These are phyloP conservation scores for Brachionus angularis DNA, from an alignment of 1,140 invertebrate species.

Conservation along the genomic window DNA sequence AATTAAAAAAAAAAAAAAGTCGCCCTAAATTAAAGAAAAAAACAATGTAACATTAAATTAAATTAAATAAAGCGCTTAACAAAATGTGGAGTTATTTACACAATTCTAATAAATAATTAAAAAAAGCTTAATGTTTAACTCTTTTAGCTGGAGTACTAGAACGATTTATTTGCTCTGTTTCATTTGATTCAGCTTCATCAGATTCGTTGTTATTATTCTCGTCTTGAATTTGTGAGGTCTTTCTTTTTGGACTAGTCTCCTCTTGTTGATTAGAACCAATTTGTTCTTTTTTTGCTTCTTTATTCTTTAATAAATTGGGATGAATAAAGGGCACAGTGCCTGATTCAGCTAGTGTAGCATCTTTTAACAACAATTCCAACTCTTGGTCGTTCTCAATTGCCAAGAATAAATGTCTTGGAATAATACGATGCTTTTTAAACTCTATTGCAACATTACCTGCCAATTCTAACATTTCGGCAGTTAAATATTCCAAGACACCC, in stretches of 20 bases:
- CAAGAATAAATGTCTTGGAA: conserved; percentile 93
- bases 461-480: conserved; percentile 88
- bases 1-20: too few species aligned
- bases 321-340: neutral
- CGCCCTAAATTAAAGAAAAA: too few species aligned
- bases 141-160: too few species aligned
- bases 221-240: conserved; percentile 3
- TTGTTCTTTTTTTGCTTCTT: neutral
- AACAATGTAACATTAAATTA: too few species aligned
- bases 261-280: too few species aligned
- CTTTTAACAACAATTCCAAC: conserved; percentile 96
- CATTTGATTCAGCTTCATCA: too few species aligned
- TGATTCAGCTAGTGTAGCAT: conserved; percentile 69
- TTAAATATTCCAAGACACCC: conserved; percentile 97
- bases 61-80: too few species aligned
- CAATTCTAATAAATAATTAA: too few species aligned
- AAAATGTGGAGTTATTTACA: too few species aligned
- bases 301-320: neutral
- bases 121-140: too few species aligned
- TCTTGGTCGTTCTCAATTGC: conserved; percentile 99
- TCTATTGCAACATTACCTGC: conserved; percentile 98
- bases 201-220: too few species aligned
- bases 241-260: neutral
- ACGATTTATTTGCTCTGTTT: too few species aligned
- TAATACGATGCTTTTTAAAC: conserved; percentile 98